Evolutionary conservation across 2,113 vertebrate species (phyloP).

Genomic region (Odobenus rosmarus): DNA sequence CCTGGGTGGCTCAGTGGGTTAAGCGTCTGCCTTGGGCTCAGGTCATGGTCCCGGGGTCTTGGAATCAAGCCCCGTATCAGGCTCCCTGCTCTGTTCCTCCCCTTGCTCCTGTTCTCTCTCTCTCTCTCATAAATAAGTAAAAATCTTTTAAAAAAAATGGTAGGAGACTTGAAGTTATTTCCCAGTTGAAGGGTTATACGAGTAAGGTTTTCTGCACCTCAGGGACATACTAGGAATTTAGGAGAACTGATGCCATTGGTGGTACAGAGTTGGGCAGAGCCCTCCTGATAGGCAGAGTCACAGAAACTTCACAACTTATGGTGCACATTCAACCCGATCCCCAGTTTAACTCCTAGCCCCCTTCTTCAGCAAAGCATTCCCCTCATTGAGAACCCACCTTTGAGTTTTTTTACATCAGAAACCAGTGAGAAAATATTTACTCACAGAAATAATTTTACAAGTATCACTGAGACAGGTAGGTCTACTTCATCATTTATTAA

Average conservation of each 20-base stretch:
- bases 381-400: neutral
- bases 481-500: neutral
- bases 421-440: conserved; percentile 7
- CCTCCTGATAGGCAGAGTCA: neutral
- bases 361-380: neutral
- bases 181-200: neutral
- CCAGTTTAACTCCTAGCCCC: neutral
- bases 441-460: neutral
- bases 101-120: neutral
- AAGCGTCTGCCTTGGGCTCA: neutral
- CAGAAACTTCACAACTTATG: neutral
- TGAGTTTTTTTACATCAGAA: neutral
- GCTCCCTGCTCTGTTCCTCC: neutral
- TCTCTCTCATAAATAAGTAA: neutral
- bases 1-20: neutral
- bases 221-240: neutral
- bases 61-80: neutral
- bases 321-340: neutral
- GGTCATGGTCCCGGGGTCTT: neutral
- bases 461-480: neutral
- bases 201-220: neutral
- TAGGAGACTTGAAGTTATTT: neutral
- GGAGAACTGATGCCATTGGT: neutral
- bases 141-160: neutral
- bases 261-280: neutral